A percentile compares a stretch with the other conserved stretches of the same genome.
Evolutionary conservation across 1,140 invertebrate genomes (phyloP).

Genomic region (Papilio helenus): DNA sequence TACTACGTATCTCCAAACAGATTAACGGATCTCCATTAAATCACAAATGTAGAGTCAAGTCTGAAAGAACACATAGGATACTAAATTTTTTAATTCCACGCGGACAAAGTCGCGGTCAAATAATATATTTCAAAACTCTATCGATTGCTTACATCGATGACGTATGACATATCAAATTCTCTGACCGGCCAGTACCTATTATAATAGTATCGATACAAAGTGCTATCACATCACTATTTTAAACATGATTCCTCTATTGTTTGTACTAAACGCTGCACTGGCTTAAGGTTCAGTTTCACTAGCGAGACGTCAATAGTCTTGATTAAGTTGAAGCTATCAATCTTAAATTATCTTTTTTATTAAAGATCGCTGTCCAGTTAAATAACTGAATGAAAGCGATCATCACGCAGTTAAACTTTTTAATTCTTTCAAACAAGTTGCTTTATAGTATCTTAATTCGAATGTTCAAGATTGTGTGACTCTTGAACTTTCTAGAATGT

Average conservation of each 20-base stretch:
- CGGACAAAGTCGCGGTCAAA: not conserved
- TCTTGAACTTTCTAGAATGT: conserved; percentile 1
- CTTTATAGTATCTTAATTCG: not conserved
- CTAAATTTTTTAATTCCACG: not conserved
- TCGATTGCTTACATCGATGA: conserved; percentile 47
- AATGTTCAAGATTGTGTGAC: not conserved
- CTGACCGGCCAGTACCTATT: conserved; percentile 65
- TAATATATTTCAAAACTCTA: conserved; percentile 39
- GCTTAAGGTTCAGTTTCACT: conserved; percentile 47
- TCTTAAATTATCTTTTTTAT: conserved; percentile 18
- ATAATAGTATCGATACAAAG: conserved; percentile 60
- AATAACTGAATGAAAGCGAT: conserved; percentile 26
- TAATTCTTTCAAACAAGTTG: not conserved
- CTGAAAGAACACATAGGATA: too few species aligned
- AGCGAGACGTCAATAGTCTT: conserved; percentile 32
- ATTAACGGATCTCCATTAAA: too few species aligned
- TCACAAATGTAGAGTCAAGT: too few species aligned
- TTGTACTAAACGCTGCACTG: conserved; percentile 55
- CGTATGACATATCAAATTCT: conserved; percentile 62
- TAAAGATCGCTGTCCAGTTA: conserved; percentile 22
- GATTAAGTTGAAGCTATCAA: conserved; percentile 34
- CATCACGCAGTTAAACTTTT: conserved; percentile 1
- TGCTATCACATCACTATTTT: conserved; percentile 62
- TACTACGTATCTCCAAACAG: too few species aligned
- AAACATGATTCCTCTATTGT: conserved; percentile 70